Percentiles rank a stretch among this genome's conserved stretches.
phyloP scores from a whole-genome alignment of 1,140 invertebrate species.

The Hyles vespertilio region DNA sequence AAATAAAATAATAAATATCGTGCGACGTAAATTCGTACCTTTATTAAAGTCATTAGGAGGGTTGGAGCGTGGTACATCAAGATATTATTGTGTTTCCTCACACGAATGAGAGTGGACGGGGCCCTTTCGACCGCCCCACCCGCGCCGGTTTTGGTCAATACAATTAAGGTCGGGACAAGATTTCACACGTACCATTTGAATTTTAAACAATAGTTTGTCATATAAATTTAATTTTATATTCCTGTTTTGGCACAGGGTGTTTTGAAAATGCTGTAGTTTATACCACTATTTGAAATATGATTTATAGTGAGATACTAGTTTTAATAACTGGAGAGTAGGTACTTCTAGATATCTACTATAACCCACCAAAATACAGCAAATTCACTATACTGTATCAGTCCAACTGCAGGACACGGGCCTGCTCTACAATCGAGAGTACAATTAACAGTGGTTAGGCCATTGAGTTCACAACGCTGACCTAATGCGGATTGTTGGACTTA shows the following conservation, averaged over 20 bases:
- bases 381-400: too few relatives aligned
- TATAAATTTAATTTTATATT: conserved; percentile 69
- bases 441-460: too few relatives aligned
- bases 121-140: conserved; percentile 21
- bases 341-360: too few relatives aligned
- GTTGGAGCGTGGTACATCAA: conserved; percentile 45
- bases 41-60: conserved; percentile 70
- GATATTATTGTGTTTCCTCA: conserved; percentile 59
- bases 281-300: neutral
- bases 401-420: too few relatives aligned
- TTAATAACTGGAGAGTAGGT: too few relatives aligned
- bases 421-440: too few relatives aligned
- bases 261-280: conserved; percentile 3
- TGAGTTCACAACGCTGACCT: too few relatives aligned
- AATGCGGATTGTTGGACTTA: too few relatives aligned
- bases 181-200: conserved; percentile 71
- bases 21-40: conserved; percentile 56
- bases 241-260: conserved; percentile 34
- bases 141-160: conserved; percentile 49
- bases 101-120: conserved; percentile 35
- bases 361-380: too few relatives aligned
- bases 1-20: conserved; percentile 68
- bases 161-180: conserved; percentile 63
- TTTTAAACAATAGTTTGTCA: conserved; percentile 74
- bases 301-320: too few relatives aligned